Evolutionary conservation across 2,888 invertebrate genomes (phyloP).

Genomic region (Pyrrhosoma nymphula): DNA sequence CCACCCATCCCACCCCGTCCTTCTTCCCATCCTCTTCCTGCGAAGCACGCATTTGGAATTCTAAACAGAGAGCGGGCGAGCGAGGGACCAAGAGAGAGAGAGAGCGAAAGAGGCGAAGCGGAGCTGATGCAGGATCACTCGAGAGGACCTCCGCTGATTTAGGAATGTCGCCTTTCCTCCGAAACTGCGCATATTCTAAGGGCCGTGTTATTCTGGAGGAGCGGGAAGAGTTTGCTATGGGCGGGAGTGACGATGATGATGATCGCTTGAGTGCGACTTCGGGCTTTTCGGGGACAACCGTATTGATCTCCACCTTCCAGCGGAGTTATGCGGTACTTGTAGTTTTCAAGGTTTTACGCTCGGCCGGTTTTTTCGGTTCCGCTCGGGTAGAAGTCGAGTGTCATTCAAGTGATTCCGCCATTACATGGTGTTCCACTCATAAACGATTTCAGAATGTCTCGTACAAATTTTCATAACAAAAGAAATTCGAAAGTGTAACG

Average conservation of each 20-base stretch:
- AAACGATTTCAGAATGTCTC: too few relatives aligned
- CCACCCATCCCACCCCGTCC: neutral
- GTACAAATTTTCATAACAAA: too few relatives aligned
- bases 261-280: neutral
- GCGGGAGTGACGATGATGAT: neutral
- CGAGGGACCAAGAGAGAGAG: too few relatives aligned
- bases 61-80: neutral
- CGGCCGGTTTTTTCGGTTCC: neutral
- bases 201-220: neutral
- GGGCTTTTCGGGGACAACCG: neutral
- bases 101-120: neutral
- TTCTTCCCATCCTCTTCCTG: neutral
- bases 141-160: neutral
- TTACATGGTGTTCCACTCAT: too few relatives aligned
- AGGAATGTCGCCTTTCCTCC: slow-evolving; percentile 27
- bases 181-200: slow-evolving; percentile 1
- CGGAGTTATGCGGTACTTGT: neutral
- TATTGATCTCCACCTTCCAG: neutral
- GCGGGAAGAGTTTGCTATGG: neutral
- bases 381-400: too few relatives aligned
- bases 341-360: neutral
- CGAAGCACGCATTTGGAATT: slow-evolving; percentile 25
- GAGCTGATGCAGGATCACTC: slow-evolving; percentile 2
- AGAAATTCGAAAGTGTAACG: too few relatives aligned
- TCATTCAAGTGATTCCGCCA: too few relatives aligned